Percentiles rank a stretch among this genome's conserved stretches.
These are phyloP conservation scores for Tachyglossus aculeatus DNA, from an alignment of 2,797 vertebrate species.

Conservation along the genomic window DNA sequence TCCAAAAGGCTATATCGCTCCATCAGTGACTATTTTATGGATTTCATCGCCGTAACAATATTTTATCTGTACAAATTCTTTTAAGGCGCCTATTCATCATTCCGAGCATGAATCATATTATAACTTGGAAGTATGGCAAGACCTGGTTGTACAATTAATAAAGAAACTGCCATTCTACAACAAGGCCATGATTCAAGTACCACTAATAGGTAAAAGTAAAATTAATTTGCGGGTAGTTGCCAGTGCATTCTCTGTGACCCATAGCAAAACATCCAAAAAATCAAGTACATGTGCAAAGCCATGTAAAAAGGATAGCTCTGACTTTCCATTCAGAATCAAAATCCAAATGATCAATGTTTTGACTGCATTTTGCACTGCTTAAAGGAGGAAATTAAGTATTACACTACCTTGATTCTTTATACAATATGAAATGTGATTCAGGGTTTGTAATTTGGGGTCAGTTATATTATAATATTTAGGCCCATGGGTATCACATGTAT, in stretches of 20 bases:
- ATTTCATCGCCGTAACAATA: conserved; percentile 3
- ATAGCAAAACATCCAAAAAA: background rate
- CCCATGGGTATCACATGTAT: background rate
- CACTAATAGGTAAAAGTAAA: background rate
- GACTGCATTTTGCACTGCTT: no score
- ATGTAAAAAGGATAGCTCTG: background rate
- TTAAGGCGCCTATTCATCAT: background rate
- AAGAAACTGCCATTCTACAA: conserved; percentile 3
- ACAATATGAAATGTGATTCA: no score
- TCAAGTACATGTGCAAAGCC: background rate
- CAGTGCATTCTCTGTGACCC: background rate
- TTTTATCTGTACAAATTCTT: background rate
- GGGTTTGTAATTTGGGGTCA: background rate
- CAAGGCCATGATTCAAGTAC: conserved; percentile 3
- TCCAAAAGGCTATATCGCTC: background rate
- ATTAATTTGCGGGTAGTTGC: background rate
- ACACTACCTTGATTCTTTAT: no score
- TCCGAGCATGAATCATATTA: conserved; percentile 4
- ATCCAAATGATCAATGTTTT: no score
- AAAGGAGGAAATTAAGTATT: no score
- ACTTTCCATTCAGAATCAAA: no score
- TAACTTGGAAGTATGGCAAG: background rate
- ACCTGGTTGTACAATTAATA: background rate
- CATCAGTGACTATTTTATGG: background rate
- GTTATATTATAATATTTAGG: background rate